A percentile compares a stretch with the other conserved stretches of the same genome.
Conservation (phyloP, 2,113 vertebrate species). For the Myotis yumanensis region DNA sequence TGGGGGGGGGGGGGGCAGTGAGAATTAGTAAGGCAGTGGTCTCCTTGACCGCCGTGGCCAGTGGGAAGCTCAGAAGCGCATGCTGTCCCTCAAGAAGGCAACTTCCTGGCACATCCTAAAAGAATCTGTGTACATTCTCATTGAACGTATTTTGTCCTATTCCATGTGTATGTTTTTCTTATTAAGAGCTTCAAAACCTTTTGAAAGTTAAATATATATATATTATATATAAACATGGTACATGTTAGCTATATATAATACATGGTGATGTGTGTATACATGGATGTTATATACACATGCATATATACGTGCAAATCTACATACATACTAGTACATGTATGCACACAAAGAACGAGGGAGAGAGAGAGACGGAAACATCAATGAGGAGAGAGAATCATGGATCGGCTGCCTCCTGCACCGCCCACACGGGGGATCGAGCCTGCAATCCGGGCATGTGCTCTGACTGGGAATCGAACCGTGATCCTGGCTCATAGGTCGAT, state of each 20-base stretch:
- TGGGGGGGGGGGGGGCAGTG: background rate
- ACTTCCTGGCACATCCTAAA: background rate
- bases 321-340: background rate
- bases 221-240: background rate
- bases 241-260: background rate
- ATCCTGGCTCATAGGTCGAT: too few species aligned
- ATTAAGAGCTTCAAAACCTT: background rate
- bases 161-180: background rate
- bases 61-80: background rate
- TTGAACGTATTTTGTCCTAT: background rate
- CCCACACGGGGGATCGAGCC: too few species aligned
- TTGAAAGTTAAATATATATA: background rate
- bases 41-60: background rate
- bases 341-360: too few species aligned
- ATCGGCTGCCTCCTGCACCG: too few species aligned
- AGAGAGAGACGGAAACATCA: too few species aligned
- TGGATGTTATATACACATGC: background rate
- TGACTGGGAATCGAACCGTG: too few species aligned
- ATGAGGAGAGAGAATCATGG: too few species aligned
- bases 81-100: background rate
- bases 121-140: background rate
- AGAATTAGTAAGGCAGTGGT: background rate
- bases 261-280: background rate
- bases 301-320: too few species aligned
- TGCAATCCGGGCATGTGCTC: too few species aligned